Evolutionary conservation across 2,888 invertebrate species (phyloP).

Genomic region (Epirrita christyi): DNA sequence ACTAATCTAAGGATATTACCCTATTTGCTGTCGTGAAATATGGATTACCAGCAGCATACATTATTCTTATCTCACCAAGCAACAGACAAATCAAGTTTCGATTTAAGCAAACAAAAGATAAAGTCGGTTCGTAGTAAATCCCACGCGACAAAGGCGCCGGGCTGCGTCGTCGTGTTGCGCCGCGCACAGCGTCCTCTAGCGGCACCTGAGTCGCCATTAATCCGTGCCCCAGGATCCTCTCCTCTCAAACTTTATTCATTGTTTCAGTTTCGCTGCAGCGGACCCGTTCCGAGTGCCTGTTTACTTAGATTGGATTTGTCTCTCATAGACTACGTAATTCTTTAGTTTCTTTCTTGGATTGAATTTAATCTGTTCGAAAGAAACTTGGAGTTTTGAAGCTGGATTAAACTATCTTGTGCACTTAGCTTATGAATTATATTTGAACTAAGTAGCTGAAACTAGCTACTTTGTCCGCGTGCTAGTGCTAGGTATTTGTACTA

Average conservation of each 20-base stretch:
- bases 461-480: too few relatives aligned
- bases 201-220: constrained; percentile 58
- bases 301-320: constrained; percentile 68
- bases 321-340: constrained; percentile 52
- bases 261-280: constrained; percentile 67
- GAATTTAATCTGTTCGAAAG: constrained; percentile 38
- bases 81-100: constrained; percentile 23
- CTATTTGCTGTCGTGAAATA: neutral
- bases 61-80: constrained; percentile 14
- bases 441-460: too few relatives aligned
- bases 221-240: constrained; percentile 52
- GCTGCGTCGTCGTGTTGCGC: constrained; percentile 40
- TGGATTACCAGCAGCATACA: constrained; percentile 7
- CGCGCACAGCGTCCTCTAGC: constrained; percentile 50
- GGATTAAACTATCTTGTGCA: constrained; percentile 34
- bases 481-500: too few relatives aligned
- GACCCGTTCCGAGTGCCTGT: constrained; percentile 46
- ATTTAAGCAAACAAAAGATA: constrained; percentile 30
- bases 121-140: constrained; percentile 26
- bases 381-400: constrained; percentile 33
- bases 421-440: constrained; percentile 7
- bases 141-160: constrained; percentile 45
- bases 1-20: neutral
- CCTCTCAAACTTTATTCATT: constrained; percentile 77
- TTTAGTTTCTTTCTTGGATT: constrained; percentile 46